Base-by-base conservation (phyloP, 64 coral and sea anemone genomes). In the Cladopsammia gracilis region DNA sequence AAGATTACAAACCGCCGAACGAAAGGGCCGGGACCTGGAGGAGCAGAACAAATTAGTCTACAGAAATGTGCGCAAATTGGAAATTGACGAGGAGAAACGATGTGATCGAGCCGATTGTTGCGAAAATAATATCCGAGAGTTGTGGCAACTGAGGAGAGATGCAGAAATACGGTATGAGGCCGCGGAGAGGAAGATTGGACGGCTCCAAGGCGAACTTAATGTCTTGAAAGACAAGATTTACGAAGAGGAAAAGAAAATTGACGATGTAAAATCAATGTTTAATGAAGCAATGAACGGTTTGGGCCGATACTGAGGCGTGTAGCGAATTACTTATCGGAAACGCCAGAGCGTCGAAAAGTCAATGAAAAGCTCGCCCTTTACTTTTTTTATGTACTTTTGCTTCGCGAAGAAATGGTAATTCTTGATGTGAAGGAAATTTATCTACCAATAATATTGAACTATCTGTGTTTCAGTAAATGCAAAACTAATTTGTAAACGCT, bases 1-100 rank as follows among this genome's bases (percentile, higher is more conserved):
- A 9, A 73, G 82, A 66, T 62, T 58, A 19, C 52, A 53, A 14
- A 44, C 7, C 6, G 85, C 83, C 13, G 47, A 58, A 14, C 56
- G 16, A 2, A 62, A 58, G 49, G 58, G 60, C 13, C 57, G 47
- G 54, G 59, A 62, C 6, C 83, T 93, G 16, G 70, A 93, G 62
- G 71, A 64, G 45, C 74, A 74, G n/a, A 75, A 86, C 48, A 93
- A 48, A 77, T 78, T 53, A n/a, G 91, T 75, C 4, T 82, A 82
- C 7, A 64, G 91, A 56, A 67, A 87, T 58, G 65, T 93, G 61
- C 91, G 75, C n/a, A 64, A 75, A 70, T 78, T 93, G 58, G 83
- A 16, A 68, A 87, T 93, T 49, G 49, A 52, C n/a, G 91, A 93
- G 62, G 91, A 93, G 62, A 93, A 93, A 77, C 62, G 71, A 14